Percentiles rank a stretch among this genome's conserved stretches.
These are phyloP conservation scores for Lithophane leautieri DNA, from an alignment of 2,888 invertebrate genomes.

Conservation along the genomic window DNA sequence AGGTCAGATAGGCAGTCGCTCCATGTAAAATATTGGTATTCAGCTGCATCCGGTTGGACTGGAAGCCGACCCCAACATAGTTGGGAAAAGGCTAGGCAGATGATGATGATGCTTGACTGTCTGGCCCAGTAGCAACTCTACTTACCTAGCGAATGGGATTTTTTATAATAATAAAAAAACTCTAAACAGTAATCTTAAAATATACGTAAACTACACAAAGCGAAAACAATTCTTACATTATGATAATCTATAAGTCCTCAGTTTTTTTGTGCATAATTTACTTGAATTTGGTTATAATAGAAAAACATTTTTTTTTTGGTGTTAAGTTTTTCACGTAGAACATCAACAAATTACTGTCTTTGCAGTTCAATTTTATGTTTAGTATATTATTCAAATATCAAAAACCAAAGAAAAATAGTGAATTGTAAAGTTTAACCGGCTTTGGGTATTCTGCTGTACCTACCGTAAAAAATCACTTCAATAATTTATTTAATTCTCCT, in stretches of 20 bases:
- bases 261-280: not conserved
- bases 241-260: not conserved
- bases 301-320: not conserved
- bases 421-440: not conserved
- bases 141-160: too few species aligned
- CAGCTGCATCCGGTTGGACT: too few species aligned
- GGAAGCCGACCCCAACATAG: too few species aligned
- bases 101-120: not conserved
- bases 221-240: not conserved
- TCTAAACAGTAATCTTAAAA: not conserved
- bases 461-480: not conserved
- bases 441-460: not conserved
- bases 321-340: not conserved
- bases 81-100: too few species aligned
- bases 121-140: too few species aligned
- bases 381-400: not conserved
- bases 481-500: conserved; percentile 28
- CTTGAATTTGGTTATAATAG: not conserved
- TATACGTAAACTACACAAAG: too few species aligned
- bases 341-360: not conserved
- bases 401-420: not conserved
- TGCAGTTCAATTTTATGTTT: not conserved
- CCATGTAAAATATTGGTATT: too few species aligned
- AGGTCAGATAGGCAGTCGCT: too few species aligned
- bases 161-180: not conserved